Conservation (phyloP, 1,140 invertebrate genomes). For the Drosophila athabasca region DNA sequence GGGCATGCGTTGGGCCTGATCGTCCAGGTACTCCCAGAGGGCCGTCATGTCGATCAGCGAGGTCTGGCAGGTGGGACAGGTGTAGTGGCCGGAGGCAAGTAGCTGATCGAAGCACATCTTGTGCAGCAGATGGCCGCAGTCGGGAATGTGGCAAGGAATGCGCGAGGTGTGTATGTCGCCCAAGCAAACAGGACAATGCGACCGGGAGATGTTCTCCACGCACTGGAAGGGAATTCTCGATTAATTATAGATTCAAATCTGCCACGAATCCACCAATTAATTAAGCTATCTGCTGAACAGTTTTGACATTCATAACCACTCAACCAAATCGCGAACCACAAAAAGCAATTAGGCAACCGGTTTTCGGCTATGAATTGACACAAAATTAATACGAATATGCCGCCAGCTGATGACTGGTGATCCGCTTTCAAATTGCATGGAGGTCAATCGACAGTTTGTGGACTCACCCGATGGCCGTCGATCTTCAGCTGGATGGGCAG, state of each 20-base stretch:
- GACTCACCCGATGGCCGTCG: constrained; percentile 90
- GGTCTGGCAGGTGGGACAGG: constrained; percentile 93
- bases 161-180: constrained; percentile 95
- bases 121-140: constrained; percentile 93
- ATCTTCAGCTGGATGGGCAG: constrained; percentile 89
- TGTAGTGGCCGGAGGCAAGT: constrained; percentile 89
- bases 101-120: constrained; percentile 92
- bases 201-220: constrained; percentile 93
- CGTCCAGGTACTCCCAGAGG: constrained; percentile 92
- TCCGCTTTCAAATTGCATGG: constrained; percentile 35
- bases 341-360: constrained; percentile 60
- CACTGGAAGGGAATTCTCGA: constrained; percentile 85
- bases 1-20: constrained; percentile 90
- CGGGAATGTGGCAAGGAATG: constrained; percentile 93
- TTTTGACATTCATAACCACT: constrained; percentile 36
- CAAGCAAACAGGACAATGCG: constrained; percentile 93
- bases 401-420: constrained; percentile 24
- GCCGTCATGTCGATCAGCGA: constrained; percentile 93
- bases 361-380: constrained; percentile 48
- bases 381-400: constrained; percentile 23
- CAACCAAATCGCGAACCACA: constrained; percentile 33
- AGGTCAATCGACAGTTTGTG: constrained; percentile 21
- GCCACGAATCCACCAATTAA: constrained; percentile 39
- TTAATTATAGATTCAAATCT: constrained; percentile 10
- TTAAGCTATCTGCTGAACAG: constrained; percentile 14